Evolutionary conservation across 2,888 invertebrate genomes (phyloP), one percentile per base, ranked within the genome.

Genomic region (Enchytraeus crypticus): DNA sequence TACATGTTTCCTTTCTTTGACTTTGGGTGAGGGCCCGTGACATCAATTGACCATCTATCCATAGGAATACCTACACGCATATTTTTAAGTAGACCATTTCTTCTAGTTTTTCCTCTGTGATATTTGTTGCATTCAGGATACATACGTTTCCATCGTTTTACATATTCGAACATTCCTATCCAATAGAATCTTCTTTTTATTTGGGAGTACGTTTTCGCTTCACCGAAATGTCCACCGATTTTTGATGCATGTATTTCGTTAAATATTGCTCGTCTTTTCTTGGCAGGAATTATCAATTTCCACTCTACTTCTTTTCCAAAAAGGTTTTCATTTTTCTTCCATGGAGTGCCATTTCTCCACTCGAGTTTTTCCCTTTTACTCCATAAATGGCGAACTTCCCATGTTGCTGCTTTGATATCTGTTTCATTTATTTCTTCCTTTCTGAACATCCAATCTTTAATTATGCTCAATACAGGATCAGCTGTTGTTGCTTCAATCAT

Each of bases 1-100:
- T 53, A 55, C 2, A 27, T 4, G 34, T 59, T 8, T 3, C 59
- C 59, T 2, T 23, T 53, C 5, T 51, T 23, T 5, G 29, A 26
- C 11, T 5, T 27, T 3, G 58, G 58, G n/a, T 43, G 34, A n/a
- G 57, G 57, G 54, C 57, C 57, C 5, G 34, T 21, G 5, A 57
- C 29, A 29, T 57, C 57, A 18, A 38, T 38, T 8, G 11, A 38
- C 38, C 8, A 18, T 18, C 38, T 38, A 14, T 8, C 38, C 8
- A 38, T 14, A 38, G 38, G 38, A 8, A 14, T 18, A 14, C 38
- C 38, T 14, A 38, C 38, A 38, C 8, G 38, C 38, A 38, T 38
- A 18, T 8, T 14, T 38, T 38, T 8, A 14, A 38, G 38, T 18
- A 14, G 18, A 14, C 38, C 38, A 8, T 38, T 8, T 38, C 38